These are phyloP conservation scores for Silurus aristotelis DNA, from an alignment of 2,797 vertebrate species.

Conservation along the genomic window DNA sequence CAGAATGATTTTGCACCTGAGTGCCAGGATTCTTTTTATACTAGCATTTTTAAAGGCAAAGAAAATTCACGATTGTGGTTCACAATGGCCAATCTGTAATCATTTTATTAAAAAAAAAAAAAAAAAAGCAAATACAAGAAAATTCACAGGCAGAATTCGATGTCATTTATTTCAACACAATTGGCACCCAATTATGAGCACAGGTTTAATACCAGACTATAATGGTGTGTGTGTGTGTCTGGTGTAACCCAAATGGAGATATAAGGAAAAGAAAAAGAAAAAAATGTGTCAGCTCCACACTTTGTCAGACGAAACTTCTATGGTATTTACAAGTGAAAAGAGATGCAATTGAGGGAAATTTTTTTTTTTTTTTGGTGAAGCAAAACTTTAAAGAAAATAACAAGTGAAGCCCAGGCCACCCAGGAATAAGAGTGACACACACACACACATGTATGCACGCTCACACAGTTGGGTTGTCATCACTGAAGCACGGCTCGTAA, in stretches of 20 bases:
- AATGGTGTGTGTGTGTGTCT: background rate
- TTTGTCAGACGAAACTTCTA: conserved; percentile 24
- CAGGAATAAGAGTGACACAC: conserved; percentile 28
- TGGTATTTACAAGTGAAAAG: conserved; percentile 42
- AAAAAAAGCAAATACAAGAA: background rate
- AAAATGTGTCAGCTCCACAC: background rate
- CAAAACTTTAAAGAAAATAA: conserved; percentile 42
- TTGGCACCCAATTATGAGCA: background rate
- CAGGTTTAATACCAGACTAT: background rate
- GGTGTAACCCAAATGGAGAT: background rate
- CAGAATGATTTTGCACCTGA: conserved; percentile 27
- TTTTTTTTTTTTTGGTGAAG: conserved; percentile 8
- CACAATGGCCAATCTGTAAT: background rate
- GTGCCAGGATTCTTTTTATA: conserved; percentile 12
- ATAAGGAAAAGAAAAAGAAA: background rate
- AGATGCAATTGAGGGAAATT: conserved; percentile 31
- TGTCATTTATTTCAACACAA: background rate
- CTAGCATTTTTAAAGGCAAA: background rate
- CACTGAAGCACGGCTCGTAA: conserved; percentile 75
- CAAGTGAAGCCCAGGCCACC: conserved; percentile 40
- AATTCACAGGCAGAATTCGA: background rate
- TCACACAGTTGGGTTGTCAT: conserved; percentile 60
- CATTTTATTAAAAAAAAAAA: background rate
- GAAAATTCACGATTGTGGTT: background rate
- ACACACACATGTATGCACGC: background rate